Base-by-base conservation (phyloP, 2,113 vertebrate genomes). In the Myotis yumanensis region DNA sequence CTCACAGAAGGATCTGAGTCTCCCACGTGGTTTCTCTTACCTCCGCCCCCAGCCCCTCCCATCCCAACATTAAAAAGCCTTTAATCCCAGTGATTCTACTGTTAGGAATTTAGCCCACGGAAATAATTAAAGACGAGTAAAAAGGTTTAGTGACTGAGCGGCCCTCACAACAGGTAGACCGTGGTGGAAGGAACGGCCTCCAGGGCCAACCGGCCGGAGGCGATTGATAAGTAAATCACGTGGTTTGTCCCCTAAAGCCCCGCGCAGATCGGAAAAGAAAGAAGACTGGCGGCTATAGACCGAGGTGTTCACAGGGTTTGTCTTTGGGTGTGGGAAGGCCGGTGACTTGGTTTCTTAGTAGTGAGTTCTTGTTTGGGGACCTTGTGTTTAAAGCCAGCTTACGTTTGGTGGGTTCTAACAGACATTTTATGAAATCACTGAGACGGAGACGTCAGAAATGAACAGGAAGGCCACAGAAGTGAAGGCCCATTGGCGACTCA, bases 71-170 rank as follows among this genome's bases (percentile, higher is more conserved):
- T 88, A 40, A 72, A 95, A 93, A 92, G 46, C 72, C 76, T 96
- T 95, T 96, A 93, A 96, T 96, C 81, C 51, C 11, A 12, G 16
- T 64, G 96, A 97, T 73, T 95, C 81, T 40, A 69, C 90, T 52
- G 62, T 82, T 95, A 96, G 89, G 96, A 95, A 94, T 96, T 82
- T 95, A 96, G 76, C 94, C 81, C 85, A 71, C 92, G 92, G 95
- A 96, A 94, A 96, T 91, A 64, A 87, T 96, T 89, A 91, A 92
- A 91, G 95, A 66, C 2, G 0, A 43, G 93, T 95, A 89, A 90
- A 72, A 91, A 91, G 94, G 80, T 57, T 93, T 64, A 54, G 81
- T 87, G 81, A 77, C 59, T 64, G 85, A 85, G 73, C 69, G 68
- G 90, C 87, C 83, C 76, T 93, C 84, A 40, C 48, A 48, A 75